Evolutionary conservation across 1,140 invertebrate species (phyloP).

Genomic region (Drosophila nikananu): DNA sequence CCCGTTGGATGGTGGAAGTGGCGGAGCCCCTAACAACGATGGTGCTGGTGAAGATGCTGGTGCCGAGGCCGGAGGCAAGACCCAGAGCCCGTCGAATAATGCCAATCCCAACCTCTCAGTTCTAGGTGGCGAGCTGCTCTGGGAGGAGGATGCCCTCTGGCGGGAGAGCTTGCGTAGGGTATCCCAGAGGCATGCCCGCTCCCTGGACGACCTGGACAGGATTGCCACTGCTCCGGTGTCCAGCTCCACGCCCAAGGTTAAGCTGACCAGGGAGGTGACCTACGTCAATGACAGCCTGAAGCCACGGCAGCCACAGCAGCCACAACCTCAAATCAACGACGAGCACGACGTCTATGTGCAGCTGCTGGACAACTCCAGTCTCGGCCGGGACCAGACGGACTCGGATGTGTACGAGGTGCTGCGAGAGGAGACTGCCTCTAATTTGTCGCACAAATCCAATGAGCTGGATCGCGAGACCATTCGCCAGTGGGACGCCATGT

Average conservation of each 20-base stretch:
- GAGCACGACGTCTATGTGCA: constrained; percentile 88
- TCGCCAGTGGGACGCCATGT: constrained; percentile 94
- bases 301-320: constrained; percentile 46
- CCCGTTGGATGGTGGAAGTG: constrained; percentile 39
- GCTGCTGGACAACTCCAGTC: constrained; percentile 79
- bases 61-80: constrained; percentile 15
- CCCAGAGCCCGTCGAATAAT: constrained; percentile 55
- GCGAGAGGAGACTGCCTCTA: constrained; percentile 75
- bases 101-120: constrained; percentile 70
- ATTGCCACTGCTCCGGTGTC: constrained; percentile 67
- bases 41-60: constrained; percentile 33
- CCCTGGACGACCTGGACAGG: constrained; percentile 91
- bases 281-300: constrained; percentile 88
- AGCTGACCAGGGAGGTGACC: constrained; percentile 89
- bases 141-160: constrained; percentile 94
- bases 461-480: constrained; percentile 94
- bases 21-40: constrained; percentile 34
- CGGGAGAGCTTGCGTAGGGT: constrained; percentile 91
- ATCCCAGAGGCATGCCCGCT: constrained; percentile 92
- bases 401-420: constrained; percentile 82
- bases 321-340: constrained; percentile 70
- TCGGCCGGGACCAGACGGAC: constrained; percentile 38
- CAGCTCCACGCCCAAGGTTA: constrained; percentile 73
- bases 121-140: constrained; percentile 89
- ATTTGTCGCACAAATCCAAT: constrained; percentile 86